Base-by-base conservation (phyloP, 2,113 vertebrate genomes). In the Mormoops blainvillei region DNA sequence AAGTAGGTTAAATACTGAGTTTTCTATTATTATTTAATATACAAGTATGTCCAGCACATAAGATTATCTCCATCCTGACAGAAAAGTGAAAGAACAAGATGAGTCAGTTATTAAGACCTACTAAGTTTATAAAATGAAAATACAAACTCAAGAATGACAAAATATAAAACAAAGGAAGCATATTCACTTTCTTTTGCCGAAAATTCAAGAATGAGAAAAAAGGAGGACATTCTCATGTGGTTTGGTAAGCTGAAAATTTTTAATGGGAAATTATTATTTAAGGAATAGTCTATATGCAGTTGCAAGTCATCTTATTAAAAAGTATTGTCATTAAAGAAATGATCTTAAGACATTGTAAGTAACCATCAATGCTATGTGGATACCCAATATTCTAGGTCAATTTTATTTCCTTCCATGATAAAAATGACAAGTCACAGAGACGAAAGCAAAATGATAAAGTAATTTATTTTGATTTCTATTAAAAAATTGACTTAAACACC, bases 371-470 rank as follows among this genome's bases (percentile, higher is more conserved):
- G 38, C 31, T 41, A 36, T 7, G 1, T 13, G 5, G 15, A 85
- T 56, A 88, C 28, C 18, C 63, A 91, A 93, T 86, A 82, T 86
- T 73, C 50, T 19, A 76, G 38, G 43, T 4, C 43, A 89, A 90
- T 81, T 96, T 80, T 54, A 94, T 71, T 76, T 67, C 52, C 58
- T 86, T 92, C 56, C 50, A 54, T 61, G 33, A 95, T 83, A 94
- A 91, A 61, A 94, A 74, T 71, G 65, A 90, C 36, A 94, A 89
- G 3, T 24, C 20, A 84, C 8, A 92, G 43, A 81, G 52, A 78
- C 87, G 36, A 95, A 76, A 19, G 15, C 9, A 82, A 96, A 86
- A 88, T 50, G 33, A 68, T 74, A 50, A 85, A 65, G 80, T 56
- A 86, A 90, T 74, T 20, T 77, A 87, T 45, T 87, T 82, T 94